Conservation (phyloP, 2,797 vertebrate species). For the Nannoperca obscura region DNA sequence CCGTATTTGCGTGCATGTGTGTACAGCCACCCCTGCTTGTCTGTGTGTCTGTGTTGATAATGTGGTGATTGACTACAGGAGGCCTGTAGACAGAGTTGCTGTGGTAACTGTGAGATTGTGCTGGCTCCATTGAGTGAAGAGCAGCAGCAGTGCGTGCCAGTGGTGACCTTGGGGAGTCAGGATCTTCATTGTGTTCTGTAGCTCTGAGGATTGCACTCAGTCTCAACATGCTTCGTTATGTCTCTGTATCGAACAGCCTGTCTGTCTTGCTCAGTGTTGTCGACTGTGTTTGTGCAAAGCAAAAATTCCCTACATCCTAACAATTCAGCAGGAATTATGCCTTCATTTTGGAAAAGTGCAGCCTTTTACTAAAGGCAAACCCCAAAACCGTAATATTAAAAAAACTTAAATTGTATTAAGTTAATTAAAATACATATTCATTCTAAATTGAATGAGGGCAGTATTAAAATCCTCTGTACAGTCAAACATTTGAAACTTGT, state of each 20-base stretch:
- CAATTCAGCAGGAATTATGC: neutral
- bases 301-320: neutral
- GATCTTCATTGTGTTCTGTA: conserved; percentile 63
- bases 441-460: neutral
- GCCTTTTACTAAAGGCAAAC: conserved; percentile 9
- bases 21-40: conserved; percentile 41
- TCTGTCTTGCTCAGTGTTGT: neutral
- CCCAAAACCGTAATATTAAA: neutral
- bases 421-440: neutral
- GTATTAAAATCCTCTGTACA: neutral
- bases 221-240: conserved; percentile 35
- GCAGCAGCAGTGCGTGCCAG: conserved; percentile 58
- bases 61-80: conserved; percentile 61
- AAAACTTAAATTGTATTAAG: conserved; percentile 1
- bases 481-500: conserved; percentile 21
- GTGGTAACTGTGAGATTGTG: conserved; percentile 80
- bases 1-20: conserved; percentile 27
- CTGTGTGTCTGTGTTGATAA: conserved; percentile 57
- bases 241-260: conserved; percentile 17
- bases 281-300: neutral
- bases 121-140: conserved; percentile 56
- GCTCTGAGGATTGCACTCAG: conserved; percentile 43
- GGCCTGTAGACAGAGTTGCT: conserved; percentile 80
- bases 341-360: neutral
- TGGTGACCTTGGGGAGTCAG: conserved; percentile 81